Evolutionary conservation across 2,888 invertebrate genomes (phyloP).

Genomic region (Peribatodes rhomboidaria): DNA sequence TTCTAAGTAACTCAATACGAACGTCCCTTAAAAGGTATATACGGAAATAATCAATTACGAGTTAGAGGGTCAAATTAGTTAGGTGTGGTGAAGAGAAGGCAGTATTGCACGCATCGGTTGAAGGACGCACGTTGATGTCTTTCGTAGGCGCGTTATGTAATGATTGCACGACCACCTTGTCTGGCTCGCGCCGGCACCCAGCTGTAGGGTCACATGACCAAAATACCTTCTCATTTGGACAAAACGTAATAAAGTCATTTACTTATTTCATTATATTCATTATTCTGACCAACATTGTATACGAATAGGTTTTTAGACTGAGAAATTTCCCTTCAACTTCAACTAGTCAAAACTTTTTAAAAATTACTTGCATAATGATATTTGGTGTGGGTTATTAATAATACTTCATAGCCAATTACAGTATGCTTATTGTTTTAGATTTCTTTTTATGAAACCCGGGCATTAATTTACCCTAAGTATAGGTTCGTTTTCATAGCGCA

Average conservation of each 20-base stretch:
- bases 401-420: too few relatives aligned
- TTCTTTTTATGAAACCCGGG: too few relatives aligned
- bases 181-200: background rate
- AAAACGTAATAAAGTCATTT: background rate
- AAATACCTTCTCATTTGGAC: background rate
- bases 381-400: too few relatives aligned
- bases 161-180: constrained; percentile 20
- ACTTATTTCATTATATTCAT: too few relatives aligned
- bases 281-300: too few relatives aligned
- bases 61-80: constrained; percentile 20
- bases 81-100: constrained; percentile 22
- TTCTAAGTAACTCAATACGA: background rate
- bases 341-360: too few relatives aligned
- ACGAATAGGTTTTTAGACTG: too few relatives aligned
- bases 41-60: constrained; percentile 32
- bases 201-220: constrained; percentile 1
- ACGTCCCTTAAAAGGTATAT: constrained; percentile 1
- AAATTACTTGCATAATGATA: too few relatives aligned
- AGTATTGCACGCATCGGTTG: constrained; percentile 36
- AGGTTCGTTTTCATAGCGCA: too few relatives aligned
- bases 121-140: constrained; percentile 45
- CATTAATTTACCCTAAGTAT: too few relatives aligned
- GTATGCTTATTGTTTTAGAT: too few relatives aligned
- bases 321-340: too few relatives aligned
- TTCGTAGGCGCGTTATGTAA: constrained; percentile 42